Base-by-base conservation (phyloP, 2,113 vertebrate species). In the Halcyon malimbica region DNA sequence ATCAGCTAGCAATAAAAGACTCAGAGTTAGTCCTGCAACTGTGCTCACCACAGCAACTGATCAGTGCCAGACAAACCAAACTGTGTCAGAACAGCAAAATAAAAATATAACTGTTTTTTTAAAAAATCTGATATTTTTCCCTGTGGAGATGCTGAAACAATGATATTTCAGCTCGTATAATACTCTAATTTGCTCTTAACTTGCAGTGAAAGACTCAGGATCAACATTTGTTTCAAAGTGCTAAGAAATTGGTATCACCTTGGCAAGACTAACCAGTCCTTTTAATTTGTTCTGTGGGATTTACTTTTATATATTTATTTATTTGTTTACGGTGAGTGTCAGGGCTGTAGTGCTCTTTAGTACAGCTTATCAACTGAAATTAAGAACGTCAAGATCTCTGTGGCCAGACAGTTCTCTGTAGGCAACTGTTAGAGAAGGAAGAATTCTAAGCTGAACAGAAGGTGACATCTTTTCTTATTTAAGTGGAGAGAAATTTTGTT, bases 1-100 rank as follows among this genome's bases (percentile, higher is more conserved):
- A 94, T 77, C 63, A 94, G 50, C 74, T 70, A 64, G 23, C 50
- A 93, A 68, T 90, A 53, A 26, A 93, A 93, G 71, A 78, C 42
- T 94, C 41, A 23, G 81, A 83, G 59, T 87, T 64, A 85, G 56
- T 83, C 53, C 69, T 88, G 39, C 62, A 85, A 56, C 94, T 83
- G 57, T 64, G 83, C 26, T 75, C 59, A n/a, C 62, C 48, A 28
- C 37, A 65, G 62, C 39, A 83, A 87, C 24, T 64, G 33, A 57
- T 63, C n/a, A 35, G 60, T 15, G 39, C 20, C 65, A 70, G 10
- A 26, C 50, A 87, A 91, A 91, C 11, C 13, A 70, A 74, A 65
- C 26, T 46, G 11, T 33, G 16, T 39, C 51, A 69, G 95, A 92
- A 59, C 3, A 60, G 25, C 4, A 83, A 80, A 80, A 79, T 79